phyloP scores from a whole-genome alignment of 2,797 vertebrate genomes.

The Coregonus ussuriensis region DNA sequence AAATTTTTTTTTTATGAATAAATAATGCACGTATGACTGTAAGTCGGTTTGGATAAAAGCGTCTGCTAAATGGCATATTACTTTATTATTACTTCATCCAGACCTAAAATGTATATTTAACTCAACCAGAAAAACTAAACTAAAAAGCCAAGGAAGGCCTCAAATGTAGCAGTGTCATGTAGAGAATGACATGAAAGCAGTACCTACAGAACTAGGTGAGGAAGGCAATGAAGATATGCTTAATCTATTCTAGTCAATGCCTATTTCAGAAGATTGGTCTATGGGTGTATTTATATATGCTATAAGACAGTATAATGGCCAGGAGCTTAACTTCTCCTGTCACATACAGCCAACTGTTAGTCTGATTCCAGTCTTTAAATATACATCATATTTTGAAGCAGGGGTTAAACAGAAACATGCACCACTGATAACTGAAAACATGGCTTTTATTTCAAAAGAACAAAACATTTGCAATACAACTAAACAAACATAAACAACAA shows the following conservation, averaged over 20 bases:
- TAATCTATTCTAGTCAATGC: not conserved
- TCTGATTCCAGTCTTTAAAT: not conserved
- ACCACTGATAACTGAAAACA: slow-evolving; percentile 24
- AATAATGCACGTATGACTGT: too few relatives aligned
- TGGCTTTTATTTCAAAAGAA: slow-evolving; percentile 49
- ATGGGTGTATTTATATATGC: not conserved
- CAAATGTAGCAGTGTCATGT: not conserved
- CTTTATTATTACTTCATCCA: slow-evolving; percentile 11
- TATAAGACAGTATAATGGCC: not conserved
- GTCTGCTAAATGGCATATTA: too few relatives aligned
- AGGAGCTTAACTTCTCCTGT: not conserved
- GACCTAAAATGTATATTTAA: not conserved
- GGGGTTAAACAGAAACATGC: slow-evolving; percentile 24
- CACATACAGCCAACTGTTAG: not conserved
- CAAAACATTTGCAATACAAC: slow-evolving; percentile 25
- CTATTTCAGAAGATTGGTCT: not conserved
- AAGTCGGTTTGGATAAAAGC: too few relatives aligned
- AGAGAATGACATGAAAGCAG: not conserved
- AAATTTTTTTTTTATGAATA: too few relatives aligned
- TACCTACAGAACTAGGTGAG: not conserved
- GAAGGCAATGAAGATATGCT: not conserved
- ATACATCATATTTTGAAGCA: not conserved
- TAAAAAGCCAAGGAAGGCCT: not conserved
- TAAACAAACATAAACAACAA: slow-evolving; percentile 34
- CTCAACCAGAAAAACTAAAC: not conserved